Evolutionary conservation across 2,888 invertebrate species (phyloP).

Genomic region (Epistrophe eligans): DNA sequence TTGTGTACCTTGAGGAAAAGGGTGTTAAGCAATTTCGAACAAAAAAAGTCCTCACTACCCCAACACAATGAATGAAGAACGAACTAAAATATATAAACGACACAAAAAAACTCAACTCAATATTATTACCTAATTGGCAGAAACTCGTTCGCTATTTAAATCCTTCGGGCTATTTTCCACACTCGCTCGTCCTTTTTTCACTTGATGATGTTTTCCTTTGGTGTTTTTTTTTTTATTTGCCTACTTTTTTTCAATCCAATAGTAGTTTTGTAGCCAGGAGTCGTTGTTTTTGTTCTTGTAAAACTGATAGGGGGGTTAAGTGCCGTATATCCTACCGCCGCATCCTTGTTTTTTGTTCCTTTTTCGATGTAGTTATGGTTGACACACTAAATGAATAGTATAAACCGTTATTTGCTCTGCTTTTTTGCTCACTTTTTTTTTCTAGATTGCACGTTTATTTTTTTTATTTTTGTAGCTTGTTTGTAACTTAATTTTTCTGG

Average conservation of each 20-base stretch:
- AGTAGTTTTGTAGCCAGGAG: conserved; percentile 43
- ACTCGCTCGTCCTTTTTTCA: conserved; percentile 61
- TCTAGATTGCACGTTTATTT: conserved; percentile 46
- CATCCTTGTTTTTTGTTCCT: conserved; percentile 61
- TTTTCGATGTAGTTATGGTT: conserved; percentile 43
- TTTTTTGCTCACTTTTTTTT: conserved; percentile 39
- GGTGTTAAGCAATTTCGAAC: conserved; percentile 35
- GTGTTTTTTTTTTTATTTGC: conserved; percentile 21
- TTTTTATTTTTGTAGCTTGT: neutral
- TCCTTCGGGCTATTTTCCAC: conserved; percentile 69
- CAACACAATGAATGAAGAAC: conserved; percentile 27
- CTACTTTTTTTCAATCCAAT: conserved; percentile 59
- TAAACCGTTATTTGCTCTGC: conserved; percentile 52
- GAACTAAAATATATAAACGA: conserved; percentile 10
- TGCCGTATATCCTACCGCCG: conserved; percentile 67
- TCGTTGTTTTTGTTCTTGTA: conserved; percentile 51
- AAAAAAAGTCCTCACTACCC: conserved; percentile 22
- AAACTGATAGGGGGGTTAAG: conserved; percentile 57
- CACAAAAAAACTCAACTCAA: conserved; percentile 51
- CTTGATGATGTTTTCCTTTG: conserved; percentile 59
- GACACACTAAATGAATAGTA: conserved; percentile 68
- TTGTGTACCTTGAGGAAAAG: conserved; percentile 13
- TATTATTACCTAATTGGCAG: conserved; percentile 76
- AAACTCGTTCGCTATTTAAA: conserved; percentile 75
- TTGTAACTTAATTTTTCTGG: conserved; percentile 1